Percentiles rank a stretch among this genome's conserved stretches.
Conservation (phyloP, 2,888 invertebrate genomes). For the Sylvicola cinctus region DNA sequence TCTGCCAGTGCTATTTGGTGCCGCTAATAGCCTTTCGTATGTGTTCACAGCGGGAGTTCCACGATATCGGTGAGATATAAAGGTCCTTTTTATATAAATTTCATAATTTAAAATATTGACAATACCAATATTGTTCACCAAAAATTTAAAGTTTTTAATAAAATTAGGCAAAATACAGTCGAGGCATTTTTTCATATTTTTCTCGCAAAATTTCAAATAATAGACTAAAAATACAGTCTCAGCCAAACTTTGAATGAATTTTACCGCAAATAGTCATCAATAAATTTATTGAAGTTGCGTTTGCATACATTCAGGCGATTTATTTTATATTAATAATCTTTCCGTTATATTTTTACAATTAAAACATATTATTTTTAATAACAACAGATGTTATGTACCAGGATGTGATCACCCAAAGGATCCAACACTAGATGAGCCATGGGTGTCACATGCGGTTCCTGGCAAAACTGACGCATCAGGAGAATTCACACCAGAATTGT, state of each 20-base stretch:
- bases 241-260: too few relatives aligned
- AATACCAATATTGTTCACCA: too few relatives aligned
- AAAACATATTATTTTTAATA: slow-evolving; percentile 4
- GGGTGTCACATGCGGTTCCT: slow-evolving; percentile 31
- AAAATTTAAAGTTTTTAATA: too few relatives aligned
- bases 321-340: slow-evolving; percentile 1
- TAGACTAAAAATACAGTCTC: too few relatives aligned
- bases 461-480: slow-evolving; percentile 15
- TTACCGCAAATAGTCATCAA: not conserved
- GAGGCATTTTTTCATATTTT: too few relatives aligned
- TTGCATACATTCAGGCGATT: not conserved
- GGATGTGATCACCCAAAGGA: slow-evolving; percentile 28
- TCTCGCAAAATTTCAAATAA: too few relatives aligned
- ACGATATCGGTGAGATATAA: slow-evolving; percentile 28
- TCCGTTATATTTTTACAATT: not conserved
- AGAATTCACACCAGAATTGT: slow-evolving; percentile 17
- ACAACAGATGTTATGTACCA: slow-evolving; percentile 29
- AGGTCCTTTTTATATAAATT: too few relatives aligned
- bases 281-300: not conserved
- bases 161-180: too few relatives aligned
- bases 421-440: slow-evolving; percentile 21
- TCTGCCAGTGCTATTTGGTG: slow-evolving; percentile 35
- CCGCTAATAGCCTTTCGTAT: slow-evolving; percentile 37
- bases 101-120: too few relatives aligned
- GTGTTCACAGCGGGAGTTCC: slow-evolving; percentile 39